A percentile compares a stretch with the other conserved stretches of the same genome.
Evolutionary conservation across 2,113 vertebrate genomes (phyloP).

Genomic region (Typhlomys cinereus): DNA sequence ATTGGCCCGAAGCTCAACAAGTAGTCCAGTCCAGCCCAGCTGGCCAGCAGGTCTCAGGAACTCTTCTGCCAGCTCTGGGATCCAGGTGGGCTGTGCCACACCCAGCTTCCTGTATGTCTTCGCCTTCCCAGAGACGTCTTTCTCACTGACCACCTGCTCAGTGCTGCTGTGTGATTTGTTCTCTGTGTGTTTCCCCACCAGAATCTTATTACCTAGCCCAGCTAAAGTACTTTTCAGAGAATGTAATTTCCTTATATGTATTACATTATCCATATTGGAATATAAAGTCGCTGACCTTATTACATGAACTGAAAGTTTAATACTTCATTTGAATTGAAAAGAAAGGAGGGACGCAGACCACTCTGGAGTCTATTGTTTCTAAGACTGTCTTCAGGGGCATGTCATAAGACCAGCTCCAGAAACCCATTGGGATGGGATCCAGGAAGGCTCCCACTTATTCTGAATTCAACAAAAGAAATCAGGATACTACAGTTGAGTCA

Average conservation of each 20-base stretch:
- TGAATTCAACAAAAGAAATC: neutral
- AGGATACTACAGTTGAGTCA: neutral
- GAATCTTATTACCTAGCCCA: neutral
- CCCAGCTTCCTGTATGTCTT: neutral
- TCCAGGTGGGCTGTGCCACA: too few species aligned
- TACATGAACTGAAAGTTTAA: conserved; percentile 11
- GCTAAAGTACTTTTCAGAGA: neutral
- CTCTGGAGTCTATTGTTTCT: neutral
- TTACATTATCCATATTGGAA: neutral
- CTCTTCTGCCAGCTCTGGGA: neutral
- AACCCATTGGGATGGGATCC: neutral
- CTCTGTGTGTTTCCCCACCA: neutral
- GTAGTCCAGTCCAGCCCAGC: neutral
- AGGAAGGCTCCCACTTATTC: neutral
- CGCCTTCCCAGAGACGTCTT: neutral
- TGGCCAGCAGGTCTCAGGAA: neutral
- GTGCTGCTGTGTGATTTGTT: neutral
- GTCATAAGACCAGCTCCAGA: neutral
- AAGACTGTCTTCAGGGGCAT: neutral
- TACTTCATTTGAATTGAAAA: neutral
- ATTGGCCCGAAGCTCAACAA: neutral
- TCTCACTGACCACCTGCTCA: neutral
- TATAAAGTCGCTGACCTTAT: neutral
- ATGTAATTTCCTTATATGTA: neutral
- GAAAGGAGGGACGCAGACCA: neutral